A percentile compares a stretch with the other conserved stretches of the same genome.
phyloP scores from a whole-genome alignment of 1,140 invertebrate species.

The Nasonia longicornis region DNA sequence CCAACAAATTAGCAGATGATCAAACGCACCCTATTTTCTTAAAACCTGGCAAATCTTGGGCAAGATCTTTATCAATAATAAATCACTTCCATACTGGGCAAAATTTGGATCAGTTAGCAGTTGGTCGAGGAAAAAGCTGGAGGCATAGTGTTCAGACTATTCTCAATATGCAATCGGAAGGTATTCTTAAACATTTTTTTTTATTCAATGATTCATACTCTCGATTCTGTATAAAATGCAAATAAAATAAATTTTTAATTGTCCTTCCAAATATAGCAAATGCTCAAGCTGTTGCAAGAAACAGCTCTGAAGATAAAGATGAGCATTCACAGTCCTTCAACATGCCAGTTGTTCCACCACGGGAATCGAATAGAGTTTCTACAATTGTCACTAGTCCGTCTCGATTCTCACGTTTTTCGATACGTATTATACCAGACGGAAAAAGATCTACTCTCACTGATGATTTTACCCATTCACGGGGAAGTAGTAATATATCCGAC shows the following conservation, averaged over 20 bases:
- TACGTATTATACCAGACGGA: slow-evolving; percentile 56
- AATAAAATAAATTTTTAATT: not conserved
- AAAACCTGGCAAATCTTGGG: slow-evolving; percentile 64
- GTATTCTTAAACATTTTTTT: slow-evolving; percentile 7
- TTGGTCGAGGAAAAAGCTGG: slow-evolving; percentile 62
- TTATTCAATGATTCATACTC: not conserved
- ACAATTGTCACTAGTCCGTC: not conserved
- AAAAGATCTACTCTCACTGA: slow-evolving; percentile 31
- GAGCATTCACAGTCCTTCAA: not conserved
- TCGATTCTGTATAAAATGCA: not conserved
- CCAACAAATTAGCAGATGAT: not conserved
- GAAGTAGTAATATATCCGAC: not conserved
- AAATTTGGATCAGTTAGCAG: slow-evolving; percentile 54
- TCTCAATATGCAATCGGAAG: slow-evolving; percentile 58
- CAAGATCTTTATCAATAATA: slow-evolving; percentile 65
- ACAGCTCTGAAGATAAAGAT: slow-evolving; percentile 46
- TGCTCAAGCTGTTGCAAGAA: slow-evolving; percentile 50
- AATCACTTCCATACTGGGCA: slow-evolving; percentile 54
- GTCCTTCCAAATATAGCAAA: slow-evolving; percentile 45
- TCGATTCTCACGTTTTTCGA: slow-evolving; percentile 52
- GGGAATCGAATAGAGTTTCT: slow-evolving; percentile 14
- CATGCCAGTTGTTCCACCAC: not conserved
- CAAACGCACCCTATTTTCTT: slow-evolving; percentile 53
- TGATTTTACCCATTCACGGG: slow-evolving; percentile 33
- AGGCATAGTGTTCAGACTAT: slow-evolving; percentile 58